Percentiles rank a stretch among this genome's conserved stretches.
Evolutionary conservation across 53 echinoderm and acorn worm species (phyloP).

Genomic region (Hippasteria phrygiana): DNA sequence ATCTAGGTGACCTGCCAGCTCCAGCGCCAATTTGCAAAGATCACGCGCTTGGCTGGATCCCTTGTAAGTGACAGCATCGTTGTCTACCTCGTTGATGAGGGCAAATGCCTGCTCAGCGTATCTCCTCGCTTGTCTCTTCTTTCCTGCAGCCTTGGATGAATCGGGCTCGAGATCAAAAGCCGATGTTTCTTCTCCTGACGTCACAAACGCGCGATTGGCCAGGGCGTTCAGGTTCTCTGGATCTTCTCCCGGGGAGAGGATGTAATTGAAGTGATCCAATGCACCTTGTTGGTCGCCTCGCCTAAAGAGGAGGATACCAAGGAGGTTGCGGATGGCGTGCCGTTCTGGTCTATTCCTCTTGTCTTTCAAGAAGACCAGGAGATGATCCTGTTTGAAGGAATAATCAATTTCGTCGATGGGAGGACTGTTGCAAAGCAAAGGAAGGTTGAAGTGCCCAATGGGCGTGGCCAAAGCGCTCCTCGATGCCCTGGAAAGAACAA

Average conservation of each 20-base stretch:
- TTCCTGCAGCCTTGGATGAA: too few species aligned
- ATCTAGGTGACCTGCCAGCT: background rate
- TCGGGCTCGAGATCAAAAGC: background rate
- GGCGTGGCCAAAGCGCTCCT: background rate
- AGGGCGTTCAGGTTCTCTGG: constrained; percentile 7
- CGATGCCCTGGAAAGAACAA: background rate
- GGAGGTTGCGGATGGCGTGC: constrained; percentile 14
- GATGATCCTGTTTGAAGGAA: background rate
- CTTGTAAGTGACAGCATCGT: background rate
- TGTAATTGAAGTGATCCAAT: background rate
- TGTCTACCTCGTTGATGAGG: background rate
- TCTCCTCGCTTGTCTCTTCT: background rate
- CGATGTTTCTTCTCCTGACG: background rate
- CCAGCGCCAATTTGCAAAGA: background rate
- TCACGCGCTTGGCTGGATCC: background rate
- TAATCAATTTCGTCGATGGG: background rate
- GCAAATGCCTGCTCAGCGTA: constrained; percentile 8
- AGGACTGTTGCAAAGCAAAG: background rate
- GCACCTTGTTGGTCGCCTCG: background rate
- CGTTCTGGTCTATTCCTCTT: background rate
- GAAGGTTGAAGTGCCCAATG: background rate
- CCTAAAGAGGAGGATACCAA: background rate
- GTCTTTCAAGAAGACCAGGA: background rate
- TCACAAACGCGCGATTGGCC: background rate
- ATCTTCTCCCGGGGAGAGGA: constrained; percentile 6